Evolutionary conservation across 2,888 invertebrate species (phyloP), one percentile per base, ranked within the genome.

Genomic region (Bhutanitis thaidina): DNA sequence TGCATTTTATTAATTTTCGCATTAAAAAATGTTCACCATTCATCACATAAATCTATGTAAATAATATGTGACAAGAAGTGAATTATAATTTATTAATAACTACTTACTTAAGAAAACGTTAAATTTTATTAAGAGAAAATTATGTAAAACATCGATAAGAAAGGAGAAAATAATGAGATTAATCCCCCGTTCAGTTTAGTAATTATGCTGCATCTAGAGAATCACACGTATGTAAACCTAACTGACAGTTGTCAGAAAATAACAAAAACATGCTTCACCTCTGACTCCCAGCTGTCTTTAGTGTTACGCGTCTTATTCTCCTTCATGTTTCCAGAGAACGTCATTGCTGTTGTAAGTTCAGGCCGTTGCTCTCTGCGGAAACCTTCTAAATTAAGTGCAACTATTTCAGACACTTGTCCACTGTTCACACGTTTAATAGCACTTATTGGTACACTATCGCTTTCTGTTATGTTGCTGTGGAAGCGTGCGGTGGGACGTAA

Each of bases 261-360:
- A 53, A 69, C 69, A 69, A 57, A 59, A 54, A 47, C 45, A 50
- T 51, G 55, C 59, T 77, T 84, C 71, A 89, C 89, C 81, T 89
- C 88, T 9, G 89, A 81, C 72, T 89, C 86, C 89, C 89, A 89
- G 58, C 79, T 71, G 64, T 88, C 78, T 74, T 88, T 88, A 59
- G 68, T 77, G 64, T 69, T 70, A 64, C 81, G 78, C 66, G 84
- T 74, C 68, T 88, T 87, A 62, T 68, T 82, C 76, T 87, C 88
- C 77, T 85, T 87, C 84, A 84, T 85, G 59, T 77, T 87, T 64
- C 84, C 87, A 68, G 87, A 82, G 67, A 84, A 81, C 70, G 83
- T 86, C 86, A 87, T 87, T 54, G 64, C 71, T 12, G 34, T 12
- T 8, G 12, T 34, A 74, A 70, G 72, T 71, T 66, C 58, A 59